Base-by-base conservation (phyloP, 2,797 vertebrate genomes). In the Melanotaenia parkinsoni region DNA sequence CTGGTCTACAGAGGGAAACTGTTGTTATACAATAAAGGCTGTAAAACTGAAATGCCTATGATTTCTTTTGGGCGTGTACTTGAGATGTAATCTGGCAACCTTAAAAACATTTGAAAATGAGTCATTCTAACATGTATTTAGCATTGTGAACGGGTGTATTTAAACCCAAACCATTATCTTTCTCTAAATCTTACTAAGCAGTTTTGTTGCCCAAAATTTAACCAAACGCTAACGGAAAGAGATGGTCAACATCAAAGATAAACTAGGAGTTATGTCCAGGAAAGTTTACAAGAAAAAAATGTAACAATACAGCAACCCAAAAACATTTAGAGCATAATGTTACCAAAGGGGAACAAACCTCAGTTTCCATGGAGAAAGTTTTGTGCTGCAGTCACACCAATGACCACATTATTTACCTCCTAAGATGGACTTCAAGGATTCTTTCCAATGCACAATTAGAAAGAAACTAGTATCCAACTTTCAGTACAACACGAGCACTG, bases 21-120 rank as follows among this genome's bases (percentile, higher is more conserved):
- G 14, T 14, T 57, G 54, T 57, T 57, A 8, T 57, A 57, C 24
- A 14, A 69, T 30, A 26, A 59, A 68, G 30, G 14, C 32, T 59
- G 40, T 45, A 45, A 24, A 50, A 58, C 5, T 38, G 22, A 20
- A 22, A 58, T 51, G 33, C 4, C 40, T 67, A 58, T 40, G 14
- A 58, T 45, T 38, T 58, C 28, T 45, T 30, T 67, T 20, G 53
- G 54, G 20, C 30, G 26, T 45, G 22, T 45, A 43, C 28, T 24
- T 59, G 3, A 35, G 18, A 24, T 58, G n/a, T 35, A 40, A 37
- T 59, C n/a, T 35, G 11, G 28, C 13, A 68, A 58, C 26, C 54
- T 33, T 68, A 47, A 33, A 45, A 30, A 58, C 26, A 20, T 28
- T 14, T 43, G n/a, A 56, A 37, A 30, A 9, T 1, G n/a, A 56